Percentiles rank a stretch among this genome's conserved stretches.
These are phyloP conservation scores for Malurus splendens DNA, from an alignment of 2,797 vertebrate genomes.

Conservation along the genomic window DNA sequence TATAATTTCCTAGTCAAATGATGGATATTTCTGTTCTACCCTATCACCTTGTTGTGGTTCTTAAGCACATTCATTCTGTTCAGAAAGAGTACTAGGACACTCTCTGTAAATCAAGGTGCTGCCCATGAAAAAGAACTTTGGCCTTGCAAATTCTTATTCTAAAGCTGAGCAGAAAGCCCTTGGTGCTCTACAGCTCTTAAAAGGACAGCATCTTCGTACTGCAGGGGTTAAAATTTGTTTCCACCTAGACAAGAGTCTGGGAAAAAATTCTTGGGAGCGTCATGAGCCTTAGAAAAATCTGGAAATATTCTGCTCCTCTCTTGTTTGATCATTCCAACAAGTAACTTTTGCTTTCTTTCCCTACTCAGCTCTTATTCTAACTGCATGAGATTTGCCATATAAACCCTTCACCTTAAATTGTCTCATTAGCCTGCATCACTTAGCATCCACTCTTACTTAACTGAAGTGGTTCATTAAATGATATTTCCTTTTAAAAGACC, in stretches of 20 bases:
- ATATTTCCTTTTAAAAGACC: background rate
- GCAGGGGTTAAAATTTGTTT: background rate
- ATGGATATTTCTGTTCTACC: background rate
- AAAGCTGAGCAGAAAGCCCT: background rate
- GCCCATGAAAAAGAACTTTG: background rate
- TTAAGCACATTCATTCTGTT: background rate
- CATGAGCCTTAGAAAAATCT: background rate
- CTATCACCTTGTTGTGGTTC: background rate
- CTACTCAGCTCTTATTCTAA: background rate
- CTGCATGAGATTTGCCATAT: background rate
- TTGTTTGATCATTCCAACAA: background rate
- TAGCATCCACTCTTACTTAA: background rate
- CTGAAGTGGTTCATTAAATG: constrained; percentile 6
- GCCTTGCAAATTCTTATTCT: background rate
- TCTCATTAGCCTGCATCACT: constrained; percentile 8
- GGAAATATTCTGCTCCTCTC: background rate
- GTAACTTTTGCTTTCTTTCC: background rate
- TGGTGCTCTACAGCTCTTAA: background rate
- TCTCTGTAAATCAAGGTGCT: background rate
- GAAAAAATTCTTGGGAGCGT: background rate
- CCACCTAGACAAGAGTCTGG: background rate
- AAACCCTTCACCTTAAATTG: background rate
- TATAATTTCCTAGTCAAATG: background rate
- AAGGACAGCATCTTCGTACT: background rate
- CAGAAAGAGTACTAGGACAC: background rate